Percentiles rank a stretch among this genome's conserved stretches.
Evolutionary conservation across 2,797 vertebrate species (phyloP).

Genomic region (Columba guinea): DNA sequence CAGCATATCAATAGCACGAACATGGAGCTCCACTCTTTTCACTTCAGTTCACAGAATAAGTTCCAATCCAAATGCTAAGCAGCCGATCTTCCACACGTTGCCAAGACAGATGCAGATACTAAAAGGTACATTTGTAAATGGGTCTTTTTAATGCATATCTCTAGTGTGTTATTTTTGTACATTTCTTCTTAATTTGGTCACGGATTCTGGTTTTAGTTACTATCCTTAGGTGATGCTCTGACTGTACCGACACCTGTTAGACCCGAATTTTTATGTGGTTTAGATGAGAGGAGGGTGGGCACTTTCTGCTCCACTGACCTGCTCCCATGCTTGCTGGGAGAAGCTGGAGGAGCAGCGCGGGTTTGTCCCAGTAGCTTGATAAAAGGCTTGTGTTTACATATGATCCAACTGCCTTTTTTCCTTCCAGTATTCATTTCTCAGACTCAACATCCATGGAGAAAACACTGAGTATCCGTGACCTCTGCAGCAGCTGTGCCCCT

Average conservation of each 20-base stretch:
- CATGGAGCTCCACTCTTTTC: background rate
- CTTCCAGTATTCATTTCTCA: background rate
- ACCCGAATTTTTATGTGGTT: background rate
- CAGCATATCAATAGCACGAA: rapidly evolving
- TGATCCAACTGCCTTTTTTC: background rate
- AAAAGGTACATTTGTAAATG: background rate
- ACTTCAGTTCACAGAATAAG: background rate
- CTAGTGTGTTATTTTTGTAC: background rate
- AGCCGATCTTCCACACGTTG: background rate
- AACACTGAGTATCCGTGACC: too few species aligned
- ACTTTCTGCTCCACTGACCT: background rate
- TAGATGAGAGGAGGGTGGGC: background rate
- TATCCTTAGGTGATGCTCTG: background rate
- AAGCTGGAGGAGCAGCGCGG: rapidly evolving
- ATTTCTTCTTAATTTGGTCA: background rate
- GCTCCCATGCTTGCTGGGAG: background rate
- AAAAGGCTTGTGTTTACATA: background rate
- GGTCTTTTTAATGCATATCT: background rate
- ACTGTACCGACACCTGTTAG: background rate
- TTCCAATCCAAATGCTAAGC: background rate
- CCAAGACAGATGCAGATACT: background rate
- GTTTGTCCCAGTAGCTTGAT: background rate
- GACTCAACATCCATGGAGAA: background rate
- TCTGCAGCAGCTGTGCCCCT: background rate
- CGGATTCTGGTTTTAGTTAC: background rate